Evolutionary conservation across 2,797 vertebrate genomes (phyloP), one percentile per base, ranked within the genome.

Genomic region (Acropternis orthonyx): DNA sequence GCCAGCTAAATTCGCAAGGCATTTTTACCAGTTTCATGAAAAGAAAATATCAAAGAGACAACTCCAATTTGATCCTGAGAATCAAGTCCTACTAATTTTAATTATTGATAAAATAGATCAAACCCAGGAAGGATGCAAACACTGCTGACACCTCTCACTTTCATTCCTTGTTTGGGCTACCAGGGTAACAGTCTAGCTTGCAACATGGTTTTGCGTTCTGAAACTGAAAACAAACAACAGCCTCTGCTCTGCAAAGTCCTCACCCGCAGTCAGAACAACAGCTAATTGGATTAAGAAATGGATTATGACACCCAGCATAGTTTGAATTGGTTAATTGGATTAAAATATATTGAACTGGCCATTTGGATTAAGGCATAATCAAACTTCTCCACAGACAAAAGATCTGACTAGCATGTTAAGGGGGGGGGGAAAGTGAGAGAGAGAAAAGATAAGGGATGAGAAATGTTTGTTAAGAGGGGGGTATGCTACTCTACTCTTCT

Each of bases 211-310:
- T 54, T 92, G 37, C 49, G 56, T 82, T 80, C 73, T 83, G 55
- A 82, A 84, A 77, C 9, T 44, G 58, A 72, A 91, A 89, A 85
- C 48, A 92, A 91, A 88, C 69, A 96, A 54, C 80, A 68, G 68
- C 23, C 17, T 62, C 75, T 10, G 2, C 69, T 93, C 43, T 48
- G 66, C 58, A 54, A 67, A 92, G 58, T 87, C 75, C 75, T 95
- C 81, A 81, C 68, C 68, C 87, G 1, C 78, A 89, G 78, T 92
- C 90, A 59, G 89, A 67, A 48, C 90, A 91, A 95, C 80, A 95
- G 92, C 71, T 97, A 97, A 98, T 97, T 97, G 96, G 95, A 97
- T 97, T 96, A 97, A 97, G 92, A 96, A 91, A 89, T 92, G 95
- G 96, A 95, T 96, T 97, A 90, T 93, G 96, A 97, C 97, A 96